Evolutionary conservation across 2,113 vertebrate species (phyloP), one percentile per base, ranked within the genome.

Genomic region (Varanus komodoensis): DNA sequence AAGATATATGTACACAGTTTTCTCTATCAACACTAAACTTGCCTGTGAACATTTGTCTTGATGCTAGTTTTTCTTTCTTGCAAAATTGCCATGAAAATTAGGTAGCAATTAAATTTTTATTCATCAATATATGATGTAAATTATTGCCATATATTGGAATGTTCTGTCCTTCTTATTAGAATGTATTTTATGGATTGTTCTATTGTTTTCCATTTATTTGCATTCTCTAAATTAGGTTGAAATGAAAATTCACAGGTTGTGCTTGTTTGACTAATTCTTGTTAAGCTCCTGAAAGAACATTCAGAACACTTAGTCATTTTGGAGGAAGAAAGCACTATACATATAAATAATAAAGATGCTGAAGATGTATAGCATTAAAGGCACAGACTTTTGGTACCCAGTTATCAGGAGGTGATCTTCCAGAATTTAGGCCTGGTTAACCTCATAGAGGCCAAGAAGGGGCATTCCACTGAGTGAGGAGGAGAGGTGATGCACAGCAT

Each of bases 1-100:
- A 93, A 93, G 89, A 84, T 91, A 92, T 83, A 64, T 92, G 92
- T 93, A 85, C 79, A 91, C 23, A 67, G 87, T 80, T 93, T 94
- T 81, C 4, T 94, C 86, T 94, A 90, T 86, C 77, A 34, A 29
- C 0, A 6, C 75, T 79, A 91, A 75, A 88, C 50, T 69, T 19
- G 82, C 67, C 52, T 14, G 87, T 69, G 34, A 82, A 85, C 91
- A 91, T 77, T 91, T 54, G 81, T 91, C 93, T 50, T 94, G 87
- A 91, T 92, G 79, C 0, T 21, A 67, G 74, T 91, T 91, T 17
- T 61, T 79, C 0, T 90, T 78, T 77, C 50, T 74, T 93, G 27
- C 4, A 84, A 7, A 2, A 89, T 91, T n/a, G 57, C 83, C 71
- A 38, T 87, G 86, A 92, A 79, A 91, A 86, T 6, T 87, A 15